Evolutionary conservation across 1,140 invertebrate genomes (phyloP), one percentile per base, ranked within the genome.

Genomic region (Scaptomyza montana): DNA sequence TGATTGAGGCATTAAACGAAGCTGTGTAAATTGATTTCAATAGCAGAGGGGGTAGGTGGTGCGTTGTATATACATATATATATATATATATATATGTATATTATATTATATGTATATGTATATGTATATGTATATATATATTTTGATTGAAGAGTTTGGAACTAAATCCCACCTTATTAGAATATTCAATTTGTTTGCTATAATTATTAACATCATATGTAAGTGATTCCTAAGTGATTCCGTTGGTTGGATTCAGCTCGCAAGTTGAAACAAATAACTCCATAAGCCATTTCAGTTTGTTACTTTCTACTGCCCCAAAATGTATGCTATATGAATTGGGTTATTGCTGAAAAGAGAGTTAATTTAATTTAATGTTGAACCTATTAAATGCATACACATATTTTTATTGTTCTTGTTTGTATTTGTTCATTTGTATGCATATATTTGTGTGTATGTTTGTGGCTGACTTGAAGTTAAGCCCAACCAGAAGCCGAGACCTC

Each of bases 391-490:
- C 16, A 16, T 16, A 16, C 0, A 16, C 16, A 16, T 16, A 16
- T 16, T 16, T 16, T 16, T 16, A 1, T 16, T 16, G 16, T 16
- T 16, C 16, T 16, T 16, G 16, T 16, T 16, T 16, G 16, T 16
- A 16, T 16, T 16, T 16, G 16, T 16, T 16, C 16, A 16, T 16
- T 16, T 16, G 16, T 16, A 16, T 16, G 16, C 16, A 16, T 16
- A 16, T 1, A 16, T 16, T 16, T 16, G 16, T 16, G 46, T 51
- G 12, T 63, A 2, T 13, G 36, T 45, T 21, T 13, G 49, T 25
- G 13, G 33, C 5, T 7, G 59, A 46, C 43, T 69, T 45, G 9
- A 43, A 12, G 46, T 30, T 65, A 66, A 59, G 62, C 54, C 19
- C 10, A 36, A 41, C 10, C 9, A 41, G 10, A 45, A 36, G 49